Evolutionary conservation across 2,888 invertebrate species (phyloP).

Genomic region (Clunio marinus): DNA sequence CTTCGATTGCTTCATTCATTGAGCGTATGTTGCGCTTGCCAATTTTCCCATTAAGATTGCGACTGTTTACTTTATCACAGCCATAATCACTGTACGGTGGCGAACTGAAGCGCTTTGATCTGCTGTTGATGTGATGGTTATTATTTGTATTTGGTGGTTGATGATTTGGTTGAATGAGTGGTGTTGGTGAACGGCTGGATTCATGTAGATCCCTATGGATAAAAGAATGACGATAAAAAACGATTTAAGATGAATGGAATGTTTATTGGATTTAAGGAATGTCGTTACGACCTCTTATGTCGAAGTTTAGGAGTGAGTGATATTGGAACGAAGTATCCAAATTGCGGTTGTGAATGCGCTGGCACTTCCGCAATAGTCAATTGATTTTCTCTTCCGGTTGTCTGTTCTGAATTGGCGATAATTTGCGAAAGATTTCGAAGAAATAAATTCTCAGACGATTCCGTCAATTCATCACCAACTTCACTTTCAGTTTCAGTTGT

Average conservation of each 20-base stretch:
- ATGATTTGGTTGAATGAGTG: constrained; percentile 25
- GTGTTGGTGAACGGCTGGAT: constrained; percentile 33
- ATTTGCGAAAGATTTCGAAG: constrained; percentile 24
- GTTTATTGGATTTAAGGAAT: neutral
- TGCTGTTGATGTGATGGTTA: constrained; percentile 14
- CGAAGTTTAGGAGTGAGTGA: neutral
- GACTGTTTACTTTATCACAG: constrained; percentile 31
- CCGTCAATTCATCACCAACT: constrained; percentile 16
- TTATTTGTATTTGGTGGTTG: neutral
- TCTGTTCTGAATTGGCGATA: constrained; percentile 8
- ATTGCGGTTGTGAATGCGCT: neutral
- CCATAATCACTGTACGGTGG: constrained; percentile 28
- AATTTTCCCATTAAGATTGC: constrained; percentile 27
- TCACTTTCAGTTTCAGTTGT: constrained; percentile 33
- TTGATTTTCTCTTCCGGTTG: neutral
- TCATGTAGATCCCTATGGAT: constrained; percentile 20
- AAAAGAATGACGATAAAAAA: neutral
- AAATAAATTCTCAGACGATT: constrained; percentile 30
- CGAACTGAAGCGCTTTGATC: constrained; percentile 33
- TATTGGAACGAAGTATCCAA: constrained; percentile 32
- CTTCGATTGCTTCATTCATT: constrained; percentile 38
- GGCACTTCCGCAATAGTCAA: constrained; percentile 22
- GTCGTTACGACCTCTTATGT: constrained; percentile 11
- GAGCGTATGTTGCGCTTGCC: constrained; percentile 18
- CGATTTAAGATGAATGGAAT: neutral